These are phyloP conservation scores for Oedothorax gibbosus DNA, from an alignment of 1,140 invertebrate genomes.

Conservation along the genomic window DNA sequence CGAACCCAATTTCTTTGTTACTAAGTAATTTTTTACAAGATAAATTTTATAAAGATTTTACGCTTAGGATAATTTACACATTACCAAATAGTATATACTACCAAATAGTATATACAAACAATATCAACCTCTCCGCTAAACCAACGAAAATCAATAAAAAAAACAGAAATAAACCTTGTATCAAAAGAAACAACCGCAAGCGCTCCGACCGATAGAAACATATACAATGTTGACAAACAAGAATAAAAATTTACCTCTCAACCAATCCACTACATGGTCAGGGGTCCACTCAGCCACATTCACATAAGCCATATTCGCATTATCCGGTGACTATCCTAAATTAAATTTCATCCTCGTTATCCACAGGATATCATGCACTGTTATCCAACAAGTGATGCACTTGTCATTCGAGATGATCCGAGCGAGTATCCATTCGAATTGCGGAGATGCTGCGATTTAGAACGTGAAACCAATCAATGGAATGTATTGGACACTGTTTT, in stretches of 20 bases:
- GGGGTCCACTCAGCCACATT: conserved; percentile 92
- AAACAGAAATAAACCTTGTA: no score
- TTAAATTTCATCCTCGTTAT: conserved; percentile 31
- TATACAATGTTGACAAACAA: conserved; percentile 28
- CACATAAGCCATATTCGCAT: conserved; percentile 70
- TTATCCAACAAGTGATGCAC: conserved; percentile 55
- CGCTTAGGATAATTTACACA: no score
- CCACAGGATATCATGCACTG: not conserved
- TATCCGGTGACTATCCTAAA: not conserved
- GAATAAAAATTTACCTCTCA: conserved; percentile 77
- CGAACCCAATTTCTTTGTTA: no score
- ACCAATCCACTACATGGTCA: conserved; percentile 93
- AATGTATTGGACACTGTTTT: no score
- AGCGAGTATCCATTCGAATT: conserved; percentile 1
- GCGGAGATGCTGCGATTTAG: not conserved
- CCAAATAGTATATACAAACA: no score
- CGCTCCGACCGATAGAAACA: no score
- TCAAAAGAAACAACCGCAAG: no score
- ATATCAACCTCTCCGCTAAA: no score
- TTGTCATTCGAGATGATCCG: conserved; percentile 6
- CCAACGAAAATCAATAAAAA: no score
- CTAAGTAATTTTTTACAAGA: no score
- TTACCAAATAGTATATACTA: no score
- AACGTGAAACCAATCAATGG: not conserved
- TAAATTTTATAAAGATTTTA: no score